Evolutionary conservation across 2,888 invertebrate species (phyloP).

Genomic region (Clistopyga incitator): DNA sequence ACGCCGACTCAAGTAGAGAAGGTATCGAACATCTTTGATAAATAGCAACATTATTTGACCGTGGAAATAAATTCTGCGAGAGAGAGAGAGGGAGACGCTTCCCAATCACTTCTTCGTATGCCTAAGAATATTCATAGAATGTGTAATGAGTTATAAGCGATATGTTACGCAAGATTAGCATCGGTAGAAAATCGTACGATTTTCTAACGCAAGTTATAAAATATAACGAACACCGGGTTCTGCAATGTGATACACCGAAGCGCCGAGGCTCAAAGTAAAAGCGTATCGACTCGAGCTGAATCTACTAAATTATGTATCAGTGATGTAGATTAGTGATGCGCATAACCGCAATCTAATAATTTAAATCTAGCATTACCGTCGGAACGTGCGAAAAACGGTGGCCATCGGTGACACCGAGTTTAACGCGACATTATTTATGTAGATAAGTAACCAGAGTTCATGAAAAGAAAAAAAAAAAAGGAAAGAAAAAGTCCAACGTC

Average conservation of each 20-base stretch:
- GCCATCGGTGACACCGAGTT: not conserved
- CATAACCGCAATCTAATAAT: not conserved
- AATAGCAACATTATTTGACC: not conserved
- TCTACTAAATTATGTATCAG: not conserved
- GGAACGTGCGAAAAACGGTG: not conserved
- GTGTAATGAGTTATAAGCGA: not conserved
- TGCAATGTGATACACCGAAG: not conserved
- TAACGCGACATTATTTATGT: not conserved
- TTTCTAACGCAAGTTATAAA: not conserved
- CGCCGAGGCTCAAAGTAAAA: not conserved
- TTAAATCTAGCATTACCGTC: not conserved
- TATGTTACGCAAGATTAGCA: not conserved
- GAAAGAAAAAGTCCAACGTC: not conserved
- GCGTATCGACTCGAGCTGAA: not conserved
- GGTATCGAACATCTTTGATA: not conserved
- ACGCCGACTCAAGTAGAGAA: not conserved
- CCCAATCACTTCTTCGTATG: not conserved
- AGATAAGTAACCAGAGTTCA: constrained; percentile 1
- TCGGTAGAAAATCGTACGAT: constrained; percentile 2
- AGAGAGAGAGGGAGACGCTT: too few species aligned
- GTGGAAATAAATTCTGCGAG: not conserved
- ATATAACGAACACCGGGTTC: not conserved
- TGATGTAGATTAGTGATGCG: not conserved
- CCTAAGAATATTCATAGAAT: not conserved
- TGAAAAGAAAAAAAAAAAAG: too few species aligned